Percentiles rank a stretch among this genome's conserved stretches.
Conservation (phyloP, 2,113 vertebrate species). For the Scalopus aquaticus region DNA sequence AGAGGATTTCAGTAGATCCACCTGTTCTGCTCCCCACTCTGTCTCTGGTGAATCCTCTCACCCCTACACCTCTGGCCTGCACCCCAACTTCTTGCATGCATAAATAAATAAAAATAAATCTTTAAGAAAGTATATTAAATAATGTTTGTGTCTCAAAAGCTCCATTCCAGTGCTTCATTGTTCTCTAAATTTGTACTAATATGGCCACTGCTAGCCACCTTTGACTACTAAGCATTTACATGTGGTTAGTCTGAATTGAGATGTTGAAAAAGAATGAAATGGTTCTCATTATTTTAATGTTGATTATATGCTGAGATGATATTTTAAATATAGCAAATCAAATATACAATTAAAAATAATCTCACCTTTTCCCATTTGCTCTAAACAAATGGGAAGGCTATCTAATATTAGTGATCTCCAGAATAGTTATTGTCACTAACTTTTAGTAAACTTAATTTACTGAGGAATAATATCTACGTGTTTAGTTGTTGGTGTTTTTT, state of each 20-base stretch:
- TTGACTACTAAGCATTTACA: background rate
- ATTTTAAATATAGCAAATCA: background rate
- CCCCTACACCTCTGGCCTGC: too few species aligned
- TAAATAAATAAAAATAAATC: too few species aligned
- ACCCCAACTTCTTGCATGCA: too few species aligned
- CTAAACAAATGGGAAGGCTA: background rate
- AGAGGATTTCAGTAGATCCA: too few species aligned
- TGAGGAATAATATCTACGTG: background rate
- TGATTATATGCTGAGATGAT: background rate
- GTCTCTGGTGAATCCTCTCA: too few species aligned
- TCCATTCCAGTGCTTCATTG: background rate
- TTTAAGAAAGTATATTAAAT: background rate
- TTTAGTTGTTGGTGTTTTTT: too few species aligned
- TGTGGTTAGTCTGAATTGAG: background rate
- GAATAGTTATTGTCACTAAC: background rate
- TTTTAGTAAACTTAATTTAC: background rate
- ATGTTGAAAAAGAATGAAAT: background rate
- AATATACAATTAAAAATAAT: slow-evolving; percentile 1
- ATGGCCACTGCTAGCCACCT: background rate
- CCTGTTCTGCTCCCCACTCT: too few species aligned
- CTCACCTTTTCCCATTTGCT: background rate
- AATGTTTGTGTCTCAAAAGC: background rate
- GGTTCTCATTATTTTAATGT: background rate
- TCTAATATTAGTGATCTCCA: background rate
- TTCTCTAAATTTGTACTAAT: background rate